Base-by-base conservation (phyloP, 2,888 invertebrate genomes). In the Peribatodes rhomboidaria region DNA sequence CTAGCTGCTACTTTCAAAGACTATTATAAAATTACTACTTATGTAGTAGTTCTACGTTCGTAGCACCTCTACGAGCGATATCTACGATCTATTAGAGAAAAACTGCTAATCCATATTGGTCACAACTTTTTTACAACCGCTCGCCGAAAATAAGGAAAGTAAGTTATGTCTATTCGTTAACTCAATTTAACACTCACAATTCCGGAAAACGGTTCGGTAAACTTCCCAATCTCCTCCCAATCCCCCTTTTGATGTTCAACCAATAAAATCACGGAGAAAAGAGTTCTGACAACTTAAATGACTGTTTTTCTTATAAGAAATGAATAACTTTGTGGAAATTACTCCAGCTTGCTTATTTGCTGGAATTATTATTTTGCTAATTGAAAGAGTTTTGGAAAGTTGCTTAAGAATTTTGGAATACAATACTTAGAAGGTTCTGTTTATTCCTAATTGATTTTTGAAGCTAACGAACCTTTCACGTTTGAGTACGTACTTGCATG, bases 131-230 rank as follows among this genome's bases (percentile, higher is more conserved):
- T 73, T 72, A 72, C 71, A 58, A 69, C 58, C 9, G 13, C 54
- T 68, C 70, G 54, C 63, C 62, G 47, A 20, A 63, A 64, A 67
- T 59, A 70, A 71, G 66, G 70, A 74, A 75, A 71, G 72, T 73
- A 72, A 67, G 65, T 69, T 73, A 76, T 70, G 68, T 71, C 66
- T 72, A 69, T 61, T 64, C 59, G 73, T 74, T 70, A 75, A 77
- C 68, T 76, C 77, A 75, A 75, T 76, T 73, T 72, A 69, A 61
- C 69, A 72, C 71, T 69, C 65, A 58, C 70, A 70, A 73, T 70
- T 63, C 65, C 54, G 49, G 54, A 64, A 60, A 42, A 39, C 41
- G 60, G 61, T 61, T 59, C 59, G 65, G 61, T 65, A 58, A 72
- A 72, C 67, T 73, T 73, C 69, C 65, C 68, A 70, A 69, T 74